Evolutionary conservation across 1,140 invertebrate genomes (phyloP).

Genomic region (Reticulitermes speratus): DNA sequence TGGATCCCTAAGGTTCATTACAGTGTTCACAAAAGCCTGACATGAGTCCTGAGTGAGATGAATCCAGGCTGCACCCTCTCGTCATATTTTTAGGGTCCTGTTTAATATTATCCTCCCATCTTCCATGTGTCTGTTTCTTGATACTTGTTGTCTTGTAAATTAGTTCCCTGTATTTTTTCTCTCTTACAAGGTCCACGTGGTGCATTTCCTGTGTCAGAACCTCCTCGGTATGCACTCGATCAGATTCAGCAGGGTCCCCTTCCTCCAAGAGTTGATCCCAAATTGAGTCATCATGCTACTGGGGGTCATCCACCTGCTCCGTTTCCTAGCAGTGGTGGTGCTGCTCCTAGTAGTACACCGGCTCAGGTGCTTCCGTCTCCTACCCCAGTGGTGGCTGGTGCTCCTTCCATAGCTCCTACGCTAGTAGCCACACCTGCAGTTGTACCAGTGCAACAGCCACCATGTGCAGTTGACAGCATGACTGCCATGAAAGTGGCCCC

Average conservation of each 20-base stretch:
- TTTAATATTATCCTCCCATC: too few relatives aligned
- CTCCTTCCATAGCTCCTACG: neutral
- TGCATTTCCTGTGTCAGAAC: neutral
- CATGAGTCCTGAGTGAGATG: too few relatives aligned
- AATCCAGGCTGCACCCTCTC: too few relatives aligned
- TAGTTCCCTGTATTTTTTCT: neutral
- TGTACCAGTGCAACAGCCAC: slow-evolving; percentile 5
- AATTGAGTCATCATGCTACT: neutral
- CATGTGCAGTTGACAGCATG: neutral
- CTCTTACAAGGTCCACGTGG: neutral
- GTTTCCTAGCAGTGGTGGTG: neutral
- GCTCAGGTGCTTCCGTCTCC: neutral
- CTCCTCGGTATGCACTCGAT: neutral
- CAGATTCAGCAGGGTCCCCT: neutral
- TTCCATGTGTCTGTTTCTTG: too few relatives aligned
- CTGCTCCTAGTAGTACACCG: neutral
- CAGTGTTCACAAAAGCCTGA: too few relatives aligned
- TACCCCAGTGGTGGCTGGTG: neutral
- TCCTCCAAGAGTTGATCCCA: neutral
- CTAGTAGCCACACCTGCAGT: neutral
- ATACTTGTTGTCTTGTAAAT: too few relatives aligned
- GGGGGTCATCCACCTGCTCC: neutral
- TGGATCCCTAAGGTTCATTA: too few relatives aligned
- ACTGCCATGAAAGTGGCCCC: neutral
- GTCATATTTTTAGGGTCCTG: too few relatives aligned